Conservation (phyloP, 2,888 invertebrate species). For the Ctena decussata region DNA sequence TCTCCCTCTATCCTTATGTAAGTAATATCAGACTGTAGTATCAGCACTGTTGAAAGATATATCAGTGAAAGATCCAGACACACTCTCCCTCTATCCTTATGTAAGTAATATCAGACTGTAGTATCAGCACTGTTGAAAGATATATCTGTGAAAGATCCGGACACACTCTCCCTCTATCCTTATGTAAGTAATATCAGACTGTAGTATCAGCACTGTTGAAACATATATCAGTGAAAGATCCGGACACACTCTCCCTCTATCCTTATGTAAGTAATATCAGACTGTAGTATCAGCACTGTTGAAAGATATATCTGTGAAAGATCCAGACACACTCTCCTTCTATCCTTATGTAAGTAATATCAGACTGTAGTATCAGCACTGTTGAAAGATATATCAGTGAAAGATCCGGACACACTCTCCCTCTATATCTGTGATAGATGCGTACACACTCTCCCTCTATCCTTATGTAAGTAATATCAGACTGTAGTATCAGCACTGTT, state of each 20-base stretch:
- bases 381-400: constrained; percentile 92
- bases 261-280: constrained; percentile 92
- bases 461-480: too few species aligned
- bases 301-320: constrained; percentile 92
- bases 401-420: constrained; percentile 92
- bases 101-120: too few species aligned
- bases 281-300: constrained; percentile 92
- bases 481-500: too few species aligned
- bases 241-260: constrained; percentile 92
- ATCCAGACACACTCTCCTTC: constrained; percentile 92
- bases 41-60: constrained; percentile 92
- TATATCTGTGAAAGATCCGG: background rate
- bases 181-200: constrained; percentile 93
- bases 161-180: too few species aligned
- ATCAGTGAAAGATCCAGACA: constrained; percentile 93
- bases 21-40: constrained; percentile 91
- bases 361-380: constrained; percentile 92
- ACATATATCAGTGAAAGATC: constrained; percentile 93
- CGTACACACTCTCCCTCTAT: too few species aligned
- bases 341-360: constrained; percentile 90
- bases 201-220: constrained; percentile 92
- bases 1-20: constrained; percentile 91
- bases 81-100: constrained; percentile 92
- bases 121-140: background rate
- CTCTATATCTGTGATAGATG: constrained; percentile 92